Evolutionary conservation across 2,113 vertebrate species (phyloP), one percentile per base, ranked within the genome.

Genomic region (Cinclus cinclus): DNA sequence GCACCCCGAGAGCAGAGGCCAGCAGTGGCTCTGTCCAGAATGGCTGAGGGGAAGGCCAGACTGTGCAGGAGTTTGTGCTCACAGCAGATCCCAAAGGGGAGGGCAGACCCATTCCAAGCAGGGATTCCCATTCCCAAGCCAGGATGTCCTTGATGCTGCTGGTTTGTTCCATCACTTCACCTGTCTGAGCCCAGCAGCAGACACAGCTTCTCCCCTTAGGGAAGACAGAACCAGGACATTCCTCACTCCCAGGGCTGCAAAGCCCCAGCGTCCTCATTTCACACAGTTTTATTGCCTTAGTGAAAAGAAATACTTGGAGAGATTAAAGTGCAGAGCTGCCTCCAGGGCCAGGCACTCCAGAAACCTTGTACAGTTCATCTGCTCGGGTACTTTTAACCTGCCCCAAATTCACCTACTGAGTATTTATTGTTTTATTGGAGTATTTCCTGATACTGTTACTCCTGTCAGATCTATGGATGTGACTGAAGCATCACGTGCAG

Each of bases 301-400:
- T 5, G 37, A 83, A 84, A 78, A 89, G 42, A 89, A 81, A 59
- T 64, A 37, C 64, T 86, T 49, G 42, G 71, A 81, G 91, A 74
- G 87, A 86, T 78, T 92, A 85, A 97, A 96, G 94, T 94, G 84
- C 87, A 83, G 87, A 50, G 74, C 74, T 87, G 84, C 82, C 83
- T 69, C 22, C 25, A 62, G 79, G 81, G 35, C 35, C 1, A 10
- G 67, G 56, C 64, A 28, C 62, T 87, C 71, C 39, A 59, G 78
- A 55, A 76, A 86, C 49, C 1, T 47, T 1, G 2, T 7, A 11
- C 0, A 5, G 63, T 53, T 59, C 37, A 31, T 39, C 81, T 78
- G 52, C 15, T 55, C 4, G 2, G 15, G 62, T 56, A 25, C 53
- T 60, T 65, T 23, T 33, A 65, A 74, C 13, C 67, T 64, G 71